A percentile compares a stretch with the other conserved stretches of the same genome.
These are phyloP conservation scores for Knipowitschia caucasica DNA, from an alignment of 2,797 vertebrate genomes.

Conservation along the genomic window DNA sequence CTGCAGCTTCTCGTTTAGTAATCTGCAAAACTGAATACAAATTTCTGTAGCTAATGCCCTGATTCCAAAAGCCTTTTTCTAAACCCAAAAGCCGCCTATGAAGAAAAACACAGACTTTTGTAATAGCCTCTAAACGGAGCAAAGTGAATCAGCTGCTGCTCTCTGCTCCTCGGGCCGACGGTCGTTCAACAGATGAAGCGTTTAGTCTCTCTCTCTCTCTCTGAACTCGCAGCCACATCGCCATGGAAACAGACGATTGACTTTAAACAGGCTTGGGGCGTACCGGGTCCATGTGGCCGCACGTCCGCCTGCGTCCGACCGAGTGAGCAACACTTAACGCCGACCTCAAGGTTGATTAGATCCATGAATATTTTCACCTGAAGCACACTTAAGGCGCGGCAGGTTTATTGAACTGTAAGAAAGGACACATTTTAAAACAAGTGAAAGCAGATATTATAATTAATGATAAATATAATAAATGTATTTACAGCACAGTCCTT, in stretches of 20 bases:
- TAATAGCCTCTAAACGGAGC: neutral
- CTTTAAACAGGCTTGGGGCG: slow-evolving; percentile 52
- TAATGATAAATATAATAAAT: no score
- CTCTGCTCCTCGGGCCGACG: neutral
- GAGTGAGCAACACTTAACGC: slow-evolving; percentile 27
- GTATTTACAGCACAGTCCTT: no score
- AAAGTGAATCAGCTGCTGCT: neutral
- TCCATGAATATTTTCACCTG: slow-evolving; percentile 24
- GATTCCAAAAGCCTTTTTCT: no score
- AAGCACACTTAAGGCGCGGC: neutral
- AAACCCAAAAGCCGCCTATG: neutral
- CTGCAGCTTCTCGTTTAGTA: no score
- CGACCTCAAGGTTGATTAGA: slow-evolving; percentile 38
- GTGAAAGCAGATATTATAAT: no score
- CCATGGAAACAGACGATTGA: slow-evolving; percentile 73
- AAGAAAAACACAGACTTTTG: neutral
- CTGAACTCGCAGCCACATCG: slow-evolving; percentile 55
- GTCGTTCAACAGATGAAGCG: neutral
- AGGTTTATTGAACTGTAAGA: no score
- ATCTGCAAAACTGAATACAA: no score
- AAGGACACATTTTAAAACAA: no score
- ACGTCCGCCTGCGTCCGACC: slow-evolving; percentile 6
- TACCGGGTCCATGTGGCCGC: slow-evolving; percentile 10
- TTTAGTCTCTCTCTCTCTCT: slow-evolving; percentile 19
- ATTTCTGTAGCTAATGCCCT: no score